A percentile compares a stretch with the other conserved stretches of the same genome.
These are phyloP conservation scores for Syngnathus acus DNA, from an alignment of 2,797 vertebrate genomes.

Conservation along the genomic window DNA sequence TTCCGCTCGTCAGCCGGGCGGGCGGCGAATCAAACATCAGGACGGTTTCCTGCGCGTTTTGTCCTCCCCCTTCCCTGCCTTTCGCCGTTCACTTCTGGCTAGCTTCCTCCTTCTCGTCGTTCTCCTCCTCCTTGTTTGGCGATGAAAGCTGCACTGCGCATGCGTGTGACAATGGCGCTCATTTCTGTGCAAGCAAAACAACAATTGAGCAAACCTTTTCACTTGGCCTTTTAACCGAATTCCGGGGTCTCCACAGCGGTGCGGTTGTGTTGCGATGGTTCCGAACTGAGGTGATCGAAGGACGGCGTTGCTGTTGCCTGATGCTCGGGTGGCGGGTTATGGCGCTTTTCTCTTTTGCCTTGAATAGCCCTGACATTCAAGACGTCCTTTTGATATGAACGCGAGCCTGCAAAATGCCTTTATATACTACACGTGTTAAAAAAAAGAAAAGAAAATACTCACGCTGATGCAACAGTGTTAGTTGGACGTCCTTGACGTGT, in stretches of 20 bases:
- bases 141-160: conserved; percentile 57
- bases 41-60: conserved; percentile 64
- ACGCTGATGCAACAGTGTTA: too few species aligned
- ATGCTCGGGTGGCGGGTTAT: neutral
- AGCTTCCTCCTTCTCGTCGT: conserved; percentile 54
- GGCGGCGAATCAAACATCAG: conserved; percentile 37
- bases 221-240: neutral
- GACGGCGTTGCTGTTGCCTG: too few species aligned
- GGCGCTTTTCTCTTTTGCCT: neutral
- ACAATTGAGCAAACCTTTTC: neutral
- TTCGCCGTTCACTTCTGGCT: conserved; percentile 22
- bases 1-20: conserved; percentile 8
- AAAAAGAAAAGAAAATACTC: too few species aligned
- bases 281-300: neutral
- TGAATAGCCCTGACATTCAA: neutral
- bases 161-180: conserved; percentile 67
- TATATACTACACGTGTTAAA: too few species aligned
- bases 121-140: conserved; percentile 65
- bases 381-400: neutral
- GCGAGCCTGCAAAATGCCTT: neutral
- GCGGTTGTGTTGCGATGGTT: neutral
- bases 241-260: neutral
- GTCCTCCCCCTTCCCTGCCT: conserved; percentile 50
- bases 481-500: too few species aligned
- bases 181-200: conserved; percentile 14